Conservation (phyloP, 2,888 invertebrate species). For the Abscondita cerata region DNA sequence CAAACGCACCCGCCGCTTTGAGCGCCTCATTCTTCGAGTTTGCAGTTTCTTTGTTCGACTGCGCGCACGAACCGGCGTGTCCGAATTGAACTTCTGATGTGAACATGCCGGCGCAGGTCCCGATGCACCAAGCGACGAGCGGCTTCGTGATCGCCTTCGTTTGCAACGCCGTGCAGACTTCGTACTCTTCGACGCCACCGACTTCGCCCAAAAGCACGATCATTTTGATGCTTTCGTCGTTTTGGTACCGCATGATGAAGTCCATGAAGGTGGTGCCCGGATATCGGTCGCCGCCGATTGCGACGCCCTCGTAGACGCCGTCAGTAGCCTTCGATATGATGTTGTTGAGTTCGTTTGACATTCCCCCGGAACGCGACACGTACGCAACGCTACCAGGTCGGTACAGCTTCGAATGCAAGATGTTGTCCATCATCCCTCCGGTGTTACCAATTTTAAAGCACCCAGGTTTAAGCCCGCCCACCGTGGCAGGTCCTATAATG, state of each 20-base stretch:
- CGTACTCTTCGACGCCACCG: constrained; percentile 98
- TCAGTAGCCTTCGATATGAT: constrained; percentile 96
- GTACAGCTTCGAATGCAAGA: constrained; percentile 95
- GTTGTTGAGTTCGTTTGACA: constrained; percentile 99
- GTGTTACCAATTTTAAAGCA: constrained; percentile 99
- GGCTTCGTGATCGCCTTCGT: constrained; percentile 87
- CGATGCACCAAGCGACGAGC: constrained; percentile 98
- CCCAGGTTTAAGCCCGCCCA: constrained; percentile 98
- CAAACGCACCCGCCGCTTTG: constrained; percentile 82
- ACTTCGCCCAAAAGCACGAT: constrained; percentile 96
- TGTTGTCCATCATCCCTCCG: constrained; percentile 97
- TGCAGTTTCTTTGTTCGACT: constrained; percentile 88
- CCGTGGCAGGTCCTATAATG: constrained; percentile 81
- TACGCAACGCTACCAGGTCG: constrained; percentile 97
- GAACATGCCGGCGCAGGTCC: constrained; percentile 78
- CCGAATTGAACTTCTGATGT: constrained; percentile 94
- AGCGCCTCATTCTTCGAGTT: constrained; percentile 89
- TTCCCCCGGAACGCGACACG: constrained; percentile 97
- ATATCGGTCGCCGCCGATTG: constrained; percentile 96
- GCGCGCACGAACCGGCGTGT: constrained; percentile 98
- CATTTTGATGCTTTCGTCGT: constrained; percentile 87
- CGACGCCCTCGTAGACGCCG: constrained; percentile 97
- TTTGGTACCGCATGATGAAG: constrained; percentile 87
- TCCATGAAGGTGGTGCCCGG: constrained; percentile 99
- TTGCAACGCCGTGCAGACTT: constrained; percentile 88